Conservation (phyloP, 2,113 vertebrate species). For the Neodontobutis hainanensis region DNA sequence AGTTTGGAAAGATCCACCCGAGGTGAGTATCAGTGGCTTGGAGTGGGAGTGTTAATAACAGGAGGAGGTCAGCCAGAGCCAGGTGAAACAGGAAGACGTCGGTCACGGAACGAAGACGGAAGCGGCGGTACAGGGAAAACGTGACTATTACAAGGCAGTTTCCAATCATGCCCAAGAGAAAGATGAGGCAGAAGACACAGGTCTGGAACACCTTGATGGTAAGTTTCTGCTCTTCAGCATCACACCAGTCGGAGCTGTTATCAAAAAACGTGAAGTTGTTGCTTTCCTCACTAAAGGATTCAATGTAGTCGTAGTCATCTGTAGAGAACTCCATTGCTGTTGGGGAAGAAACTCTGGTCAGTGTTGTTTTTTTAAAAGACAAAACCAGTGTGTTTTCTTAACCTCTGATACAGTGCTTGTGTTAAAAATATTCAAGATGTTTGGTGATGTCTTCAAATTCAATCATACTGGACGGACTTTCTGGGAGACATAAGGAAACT, state of each 20-base stretch:
- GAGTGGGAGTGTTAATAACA: slow-evolving; percentile 86
- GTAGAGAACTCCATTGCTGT: fast-evolving
- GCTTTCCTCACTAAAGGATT: not conserved
- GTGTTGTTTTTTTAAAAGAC: not conserved
- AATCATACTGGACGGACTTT: too few relatives aligned
- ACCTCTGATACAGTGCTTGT: too few relatives aligned
- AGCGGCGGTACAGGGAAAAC: slow-evolving; percentile 76
- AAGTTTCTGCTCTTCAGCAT: slow-evolving; percentile 61
- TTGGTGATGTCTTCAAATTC: too few relatives aligned
- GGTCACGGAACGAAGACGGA: slow-evolving; percentile 78
- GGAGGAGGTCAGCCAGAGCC: slow-evolving; percentile 87
- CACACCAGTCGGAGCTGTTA: slow-evolving; percentile 65
- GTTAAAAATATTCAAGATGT: too few relatives aligned
- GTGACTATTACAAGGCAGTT: slow-evolving; percentile 90
- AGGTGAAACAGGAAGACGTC: slow-evolving; percentile 89
- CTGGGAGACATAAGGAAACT: too few relatives aligned
- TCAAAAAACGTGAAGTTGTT: not conserved
- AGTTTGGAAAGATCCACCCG: slow-evolving; percentile 74
- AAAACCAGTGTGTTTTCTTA: too few relatives aligned
- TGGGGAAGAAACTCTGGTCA: not conserved
- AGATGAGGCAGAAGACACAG: slow-evolving; percentile 78
- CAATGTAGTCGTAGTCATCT: fast-evolving
- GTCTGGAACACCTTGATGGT: slow-evolving; percentile 81
- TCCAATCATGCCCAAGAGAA: slow-evolving; percentile 80
- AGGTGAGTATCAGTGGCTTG: slow-evolving; percentile 57